These are phyloP conservation scores for Cuculus canorus DNA, from an alignment of 2,797 vertebrate genomes.

Conservation along the genomic window DNA sequence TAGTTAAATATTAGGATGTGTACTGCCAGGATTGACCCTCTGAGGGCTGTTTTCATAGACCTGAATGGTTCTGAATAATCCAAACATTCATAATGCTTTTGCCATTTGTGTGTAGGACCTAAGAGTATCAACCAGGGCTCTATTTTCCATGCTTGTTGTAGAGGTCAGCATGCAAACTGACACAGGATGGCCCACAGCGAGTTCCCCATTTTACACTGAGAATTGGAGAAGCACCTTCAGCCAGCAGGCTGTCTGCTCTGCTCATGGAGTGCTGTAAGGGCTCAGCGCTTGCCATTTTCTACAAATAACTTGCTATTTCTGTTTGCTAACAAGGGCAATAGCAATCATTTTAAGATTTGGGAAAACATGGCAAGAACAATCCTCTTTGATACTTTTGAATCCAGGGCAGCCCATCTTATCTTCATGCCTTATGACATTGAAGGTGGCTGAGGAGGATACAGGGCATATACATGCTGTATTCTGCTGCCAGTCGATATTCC, in stretches of 20 bases:
- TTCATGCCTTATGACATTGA: not conserved
- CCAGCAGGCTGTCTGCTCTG: not conserved
- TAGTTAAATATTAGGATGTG: not conserved
- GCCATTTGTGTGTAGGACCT: not conserved
- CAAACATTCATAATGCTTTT: not conserved
- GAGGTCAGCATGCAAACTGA: not conserved
- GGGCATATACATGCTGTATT: not conserved
- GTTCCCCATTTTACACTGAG: not conserved
- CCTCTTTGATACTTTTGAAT: conserved; percentile 22
- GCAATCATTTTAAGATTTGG: conserved; percentile 12
- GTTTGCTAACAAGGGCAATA: not conserved
- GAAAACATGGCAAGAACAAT: not conserved
- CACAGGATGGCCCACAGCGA: not conserved
- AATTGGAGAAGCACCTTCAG: not conserved
- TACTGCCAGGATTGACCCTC: not conserved
- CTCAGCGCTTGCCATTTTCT: not conserved
- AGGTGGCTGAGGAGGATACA: not conserved
- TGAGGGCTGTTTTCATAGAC: not conserved
- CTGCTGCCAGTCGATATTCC: not conserved
- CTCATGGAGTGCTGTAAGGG: not conserved
- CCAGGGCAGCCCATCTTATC: not conserved
- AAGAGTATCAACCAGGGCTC: not conserved
- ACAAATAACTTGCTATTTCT: not conserved
- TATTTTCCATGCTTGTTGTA: not conserved
- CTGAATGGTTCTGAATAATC: not conserved